Evolutionary conservation across 2,888 invertebrate genomes (phyloP).

Genomic region (Lacanobia oleracea): DNA sequence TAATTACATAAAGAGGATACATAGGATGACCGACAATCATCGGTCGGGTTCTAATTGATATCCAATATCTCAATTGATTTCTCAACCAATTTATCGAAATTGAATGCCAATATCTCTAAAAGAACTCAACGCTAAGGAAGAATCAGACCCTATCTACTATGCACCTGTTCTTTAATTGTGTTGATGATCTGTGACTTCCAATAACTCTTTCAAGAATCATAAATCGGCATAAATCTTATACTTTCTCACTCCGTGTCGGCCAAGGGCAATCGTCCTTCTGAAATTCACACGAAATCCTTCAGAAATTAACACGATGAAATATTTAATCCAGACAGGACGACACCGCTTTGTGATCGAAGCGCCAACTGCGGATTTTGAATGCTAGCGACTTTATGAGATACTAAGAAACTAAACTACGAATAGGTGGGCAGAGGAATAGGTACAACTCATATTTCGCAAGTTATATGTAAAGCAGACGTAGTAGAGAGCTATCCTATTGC

Average conservation of each 20-base stretch:
- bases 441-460: background rate
- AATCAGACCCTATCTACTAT: background rate
- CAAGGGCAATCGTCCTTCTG: conserved; percentile 22
- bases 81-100: too few relatives aligned
- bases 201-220: too few relatives aligned
- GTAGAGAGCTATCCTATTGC: background rate
- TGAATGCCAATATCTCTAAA: background rate
- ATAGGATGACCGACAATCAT: conserved; percentile 11
- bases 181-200: background rate
- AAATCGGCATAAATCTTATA: background rate
- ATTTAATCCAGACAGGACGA: conserved; percentile 33
- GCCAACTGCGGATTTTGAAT: background rate
- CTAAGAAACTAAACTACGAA: background rate
- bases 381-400: background rate
- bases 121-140: background rate
- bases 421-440: too few relatives aligned
- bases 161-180: background rate
- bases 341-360: conserved; percentile 14
- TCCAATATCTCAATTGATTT: conserved; percentile 3
- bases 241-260: background rate
- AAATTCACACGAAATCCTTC: conserved; percentile 8
- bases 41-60: conserved; percentile 10
- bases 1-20: conserved; percentile 66
- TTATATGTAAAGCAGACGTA: background rate
- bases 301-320: conserved; percentile 17